Base-by-base conservation (phyloP, 2,888 invertebrate genomes). In the Seira musarum region DNA sequence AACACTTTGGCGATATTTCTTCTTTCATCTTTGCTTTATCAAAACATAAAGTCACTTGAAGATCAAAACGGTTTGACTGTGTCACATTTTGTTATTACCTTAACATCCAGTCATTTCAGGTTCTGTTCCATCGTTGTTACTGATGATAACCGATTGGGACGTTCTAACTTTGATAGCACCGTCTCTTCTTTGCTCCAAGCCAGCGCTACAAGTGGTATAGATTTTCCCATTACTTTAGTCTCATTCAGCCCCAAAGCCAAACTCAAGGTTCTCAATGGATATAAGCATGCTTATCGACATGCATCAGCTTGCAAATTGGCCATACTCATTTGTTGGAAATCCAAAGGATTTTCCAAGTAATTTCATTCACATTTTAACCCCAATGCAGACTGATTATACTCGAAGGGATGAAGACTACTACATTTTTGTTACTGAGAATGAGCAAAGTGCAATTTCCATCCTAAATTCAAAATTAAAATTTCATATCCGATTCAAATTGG, bases 371-470 rank as follows among this genome's bases (percentile, higher is more conserved):
- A n/a, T 15, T 49, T 13, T 49, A 8, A n/a, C 49, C 15, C 49
- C 49, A 21, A 6, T 3, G 5, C 8, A 64, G 5, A 49, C 15
- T 17, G 63, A 63, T 2, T 63, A 40, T 6, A 53, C 24, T 15
- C 49, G 21, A 57, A 17, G 73, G 17, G 66, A 73, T 66, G 57
- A 66, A 30, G 73, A 73, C 35, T 30, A 53, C 66, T 73, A 53
- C 57, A 25, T 73, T n/a, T 73, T 73, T 57, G 15, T 73, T 10
- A 22, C 66, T 30, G 15, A 6, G 13, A 66, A 3, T 57, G 35
- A 53, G 21, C 15, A 49, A 6, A 2, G 40, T 1, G 30, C 63
- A 17, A 67, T 21, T 5, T 8, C 17, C n/a, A 5, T 63, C 2
- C 25, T 72, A 15, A n/a, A 46, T 15, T 64, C 71, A 1, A 6